Evolutionary conservation across 2,888 invertebrate species (phyloP), one percentile per base, ranked within the genome.

Genomic region (Diaprepes abbreviatus): DNA sequence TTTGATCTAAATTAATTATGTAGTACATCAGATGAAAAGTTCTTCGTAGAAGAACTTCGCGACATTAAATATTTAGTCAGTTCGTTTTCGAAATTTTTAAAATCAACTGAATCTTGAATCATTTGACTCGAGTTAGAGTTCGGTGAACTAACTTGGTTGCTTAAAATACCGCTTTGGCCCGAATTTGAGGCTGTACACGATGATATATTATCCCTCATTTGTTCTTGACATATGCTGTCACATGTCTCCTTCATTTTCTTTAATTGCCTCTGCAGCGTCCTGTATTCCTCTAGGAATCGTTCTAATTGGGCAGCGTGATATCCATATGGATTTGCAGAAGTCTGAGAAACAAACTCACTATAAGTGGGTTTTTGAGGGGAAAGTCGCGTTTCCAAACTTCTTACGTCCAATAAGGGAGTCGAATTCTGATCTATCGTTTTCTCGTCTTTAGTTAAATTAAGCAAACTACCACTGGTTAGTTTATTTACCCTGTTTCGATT

Each of bases 241-340:
- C 92, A 89, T 17, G 91, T 91, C 79, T 92, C 91, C 78, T 92
- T 93, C 92, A 93, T 93, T 81, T 90, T 90, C 67, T 91, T 92
- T 73, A 93, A 85, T 81, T 93, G 92, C 79, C 92, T 91, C 80
- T 93, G 91, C 66, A 93, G 86, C 76, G 87, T 90, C 75, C 92
- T 88, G 79, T 93, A 93, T 80, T 93, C 93, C 78, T 93, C 92
- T 45, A 93, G 87, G 81, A 93, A 93, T 64, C 90, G 88, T 79
- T 93, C 93, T 72, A 93, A 84, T 80, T 93, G 93, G 12, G 92
- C 91, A 0, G 93, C 92, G 80, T 93, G 91, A 78, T 92, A 92
- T 79, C 93, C 93, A 81, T 91, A 93, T 14, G 88, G 86, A 48
- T 86, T 87, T 16, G 24, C 12, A 68, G 81, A 79, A 6, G 79